phyloP scores from a whole-genome alignment of 2,888 invertebrate species.

The Philaethria dido region DNA sequence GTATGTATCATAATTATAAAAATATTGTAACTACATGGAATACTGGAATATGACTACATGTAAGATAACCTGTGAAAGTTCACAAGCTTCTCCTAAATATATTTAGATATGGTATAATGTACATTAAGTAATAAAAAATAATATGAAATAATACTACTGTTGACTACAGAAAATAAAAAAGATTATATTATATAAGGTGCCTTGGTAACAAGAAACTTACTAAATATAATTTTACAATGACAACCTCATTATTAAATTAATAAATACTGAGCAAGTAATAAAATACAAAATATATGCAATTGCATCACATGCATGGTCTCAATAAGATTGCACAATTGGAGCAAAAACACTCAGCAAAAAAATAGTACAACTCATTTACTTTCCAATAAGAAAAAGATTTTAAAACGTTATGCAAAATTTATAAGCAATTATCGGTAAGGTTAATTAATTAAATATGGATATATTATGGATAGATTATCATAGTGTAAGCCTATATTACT shows the following conservation, averaged over 20 bases:
- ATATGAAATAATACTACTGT: too few species aligned
- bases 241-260: neutral
- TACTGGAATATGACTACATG: too few species aligned
- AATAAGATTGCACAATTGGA: conserved; percentile 24
- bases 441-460: too few species aligned
- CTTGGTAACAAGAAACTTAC: neutral
- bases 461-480: too few species aligned
- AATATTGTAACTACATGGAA: neutral
- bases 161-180: neutral
- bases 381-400: neutral
- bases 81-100: neutral
- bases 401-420: neutral
- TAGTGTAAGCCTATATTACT: too few species aligned
- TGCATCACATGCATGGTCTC: conserved; percentile 14
- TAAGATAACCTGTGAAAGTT: neutral
- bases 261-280: conserved; percentile 5
- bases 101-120: neutral
- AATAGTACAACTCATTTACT: neutral
- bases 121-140: neutral
- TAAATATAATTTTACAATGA: neutral
- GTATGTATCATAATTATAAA: neutral
- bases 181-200: neutral
- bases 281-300: conserved; percentile 7
- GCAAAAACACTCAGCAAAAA: conserved; percentile 15
- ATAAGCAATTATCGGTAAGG: neutral